Evolutionary conservation across 2,113 vertebrate genomes (phyloP).

Genomic region (Sinocyclocheilus maitianheensis): DNA sequence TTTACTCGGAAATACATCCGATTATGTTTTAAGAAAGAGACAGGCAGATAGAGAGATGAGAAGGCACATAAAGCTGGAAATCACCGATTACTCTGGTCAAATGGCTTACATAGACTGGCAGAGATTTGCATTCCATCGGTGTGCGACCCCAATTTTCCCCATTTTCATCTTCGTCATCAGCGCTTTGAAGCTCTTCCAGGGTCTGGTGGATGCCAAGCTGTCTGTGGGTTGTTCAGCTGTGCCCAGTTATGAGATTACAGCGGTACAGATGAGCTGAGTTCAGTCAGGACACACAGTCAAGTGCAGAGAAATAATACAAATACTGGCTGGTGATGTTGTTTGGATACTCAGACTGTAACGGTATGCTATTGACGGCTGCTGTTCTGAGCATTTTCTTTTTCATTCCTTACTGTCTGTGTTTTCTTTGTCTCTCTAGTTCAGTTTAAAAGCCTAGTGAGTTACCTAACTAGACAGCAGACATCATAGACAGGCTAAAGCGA

Average conservation of each 20-base stretch:
- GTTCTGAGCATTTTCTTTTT: too few relatives aligned
- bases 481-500: too few relatives aligned
- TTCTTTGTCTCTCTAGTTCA: too few relatives aligned
- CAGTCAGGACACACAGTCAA: neutral
- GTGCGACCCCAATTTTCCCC: constrained; percentile 2
- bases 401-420: too few relatives aligned
- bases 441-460: too few relatives aligned
- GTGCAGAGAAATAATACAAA: neutral
- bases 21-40: neutral
- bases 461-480: too few relatives aligned
- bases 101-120: neutral
- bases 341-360: too few relatives aligned
- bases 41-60: neutral
- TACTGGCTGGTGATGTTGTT: neutral
- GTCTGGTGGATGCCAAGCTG: constrained; percentile 14
- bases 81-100: neutral
- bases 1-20: neutral
- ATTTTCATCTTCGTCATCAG: constrained; percentile 8
- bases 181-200: constrained; percentile 19
- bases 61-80: neutral
- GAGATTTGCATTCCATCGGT: neutral
- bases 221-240: constrained; percentile 27
- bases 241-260: constrained; percentile 24
- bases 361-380: neutral
- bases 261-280: constrained; percentile 19